Base-by-base conservation (phyloP, 2,113 vertebrate genomes). In the Salvelinus sp. region DNA sequence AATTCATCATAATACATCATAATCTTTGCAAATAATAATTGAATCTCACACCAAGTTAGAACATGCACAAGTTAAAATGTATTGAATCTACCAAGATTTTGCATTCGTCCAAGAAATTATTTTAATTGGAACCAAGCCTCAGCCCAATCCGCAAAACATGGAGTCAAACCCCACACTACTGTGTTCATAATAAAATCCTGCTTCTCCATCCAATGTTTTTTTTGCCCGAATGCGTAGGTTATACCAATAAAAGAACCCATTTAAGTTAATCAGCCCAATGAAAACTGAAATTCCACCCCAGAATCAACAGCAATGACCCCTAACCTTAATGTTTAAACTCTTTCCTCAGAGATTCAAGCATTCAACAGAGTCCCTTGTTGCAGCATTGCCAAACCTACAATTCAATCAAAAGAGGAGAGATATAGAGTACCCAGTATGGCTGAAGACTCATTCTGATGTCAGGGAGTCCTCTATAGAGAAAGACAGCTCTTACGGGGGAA, bases 201-300 rank as follows among this genome's bases (percentile, higher is more conserved):
- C 38, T 38, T 38, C 33, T 9, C 6, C 7, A 9, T 38, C 38
- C 38, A 76, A 23, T 68, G 20, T 76, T 69, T 82, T 58, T 82
- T 66, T 50, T 62, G 81, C 72, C 81, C 74, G 74, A 78, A 81
- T 86, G 83, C 81, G 66, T 74, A 86, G 74, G 69, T 88, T 79
- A 79, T 20, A 80, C 79, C 84, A 83, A 89, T 85, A 85, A 88
- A 82, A 90, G 66, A 82, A 82, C 76, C 76, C 76, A 63, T 86
- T 88, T 82, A 82, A 80, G 66, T 85, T 84, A 87, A 88, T 88
- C 76, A 82, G 79, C 78, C 74, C 85, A 77, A 88, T 85, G 83
- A 88, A 89, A 86, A 82, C 30, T 85, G 82, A 83, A 91, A 85
- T 86, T 86, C 87, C 79, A 83, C 84, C 78, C 83, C 85, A 80